Base-by-base conservation (phyloP, 2,888 invertebrate genomes). In the Ichneumoninae sp. region DNA sequence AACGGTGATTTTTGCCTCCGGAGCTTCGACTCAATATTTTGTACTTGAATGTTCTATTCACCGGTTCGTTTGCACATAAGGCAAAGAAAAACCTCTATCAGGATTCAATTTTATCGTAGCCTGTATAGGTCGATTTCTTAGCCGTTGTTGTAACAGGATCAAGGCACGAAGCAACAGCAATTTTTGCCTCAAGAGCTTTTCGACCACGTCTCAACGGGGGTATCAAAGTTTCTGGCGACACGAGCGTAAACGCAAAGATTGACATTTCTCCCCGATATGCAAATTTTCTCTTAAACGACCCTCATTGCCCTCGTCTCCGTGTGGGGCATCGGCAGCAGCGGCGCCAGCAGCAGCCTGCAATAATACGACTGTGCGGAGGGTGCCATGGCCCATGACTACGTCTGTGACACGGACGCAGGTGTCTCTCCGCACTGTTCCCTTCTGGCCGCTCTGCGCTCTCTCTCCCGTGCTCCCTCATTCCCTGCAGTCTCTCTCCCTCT, bases 371-470 rank as follows among this genome's bases (percentile, higher is more conserved):
- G 65, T 57, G 81, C 71, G 80, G 5, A 10, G 60, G 33, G 50
- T 19, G 16, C 70, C 13, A 33, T 44, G 60, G 57, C 60, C 82
- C 82, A 83, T 80, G 77, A 80, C 74, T 79, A 76, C 66, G 79
- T 71, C 81, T 78, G 72, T 68, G 86, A 72, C 71, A 77, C 81
- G 60, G 54, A 65, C 75, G 69, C 80, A 65, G 83, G 76, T 86
- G 84, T 85, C 81, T 77, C 77, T 57, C 60, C 70, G 52, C 30
- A 33, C 47, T 47, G 60, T 74, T 33, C 74, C 19, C 62, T n/a
- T 33, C 62, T 62, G 62, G 60, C 50, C 47, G 60, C 60, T 44
- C 8, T 13, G 19, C 26, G 10, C 36, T 54, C 70, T 1, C 10
- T 54, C 52, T 22, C 6, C 26, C 60, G 16, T 30, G 0, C 40